Evolutionary conservation across 2,888 invertebrate species (phyloP).

Genomic region (Sesia apiformis): DNA sequence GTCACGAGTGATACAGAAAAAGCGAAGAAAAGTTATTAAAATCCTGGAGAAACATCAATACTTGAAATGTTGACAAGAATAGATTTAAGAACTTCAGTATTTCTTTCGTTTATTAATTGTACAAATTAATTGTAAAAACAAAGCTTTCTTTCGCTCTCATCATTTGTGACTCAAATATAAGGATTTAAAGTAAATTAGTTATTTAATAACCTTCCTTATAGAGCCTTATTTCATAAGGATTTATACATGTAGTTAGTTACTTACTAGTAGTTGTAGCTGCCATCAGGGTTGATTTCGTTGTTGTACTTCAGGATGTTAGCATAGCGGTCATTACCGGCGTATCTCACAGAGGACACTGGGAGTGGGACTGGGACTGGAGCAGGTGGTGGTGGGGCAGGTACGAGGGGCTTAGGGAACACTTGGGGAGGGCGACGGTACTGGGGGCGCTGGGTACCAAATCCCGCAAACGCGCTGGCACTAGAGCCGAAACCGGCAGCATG

Average conservation of each 20-base stretch:
- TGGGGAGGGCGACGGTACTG: neutral
- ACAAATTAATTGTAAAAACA: too few species aligned
- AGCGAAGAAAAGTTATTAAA: too few species aligned
- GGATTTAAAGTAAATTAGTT: too few species aligned
- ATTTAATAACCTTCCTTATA: too few species aligned
- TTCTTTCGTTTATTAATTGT: too few species aligned
- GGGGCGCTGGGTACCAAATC: slow-evolving; percentile 2
- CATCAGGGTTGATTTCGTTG: slow-evolving; percentile 66
- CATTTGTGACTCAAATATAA: too few species aligned
- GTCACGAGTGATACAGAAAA: too few species aligned
- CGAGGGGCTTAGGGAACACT: neutral
- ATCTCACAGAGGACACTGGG: slow-evolving; percentile 5
- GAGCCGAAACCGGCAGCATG: slow-evolving; percentile 1
- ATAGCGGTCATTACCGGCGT: slow-evolving; percentile 20
- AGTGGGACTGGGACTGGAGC: neutral
- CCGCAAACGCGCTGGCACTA: slow-evolving; percentile 7
- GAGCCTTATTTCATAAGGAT: too few species aligned
- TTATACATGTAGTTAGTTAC: slow-evolving; percentile 15
- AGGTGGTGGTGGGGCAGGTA: neutral
- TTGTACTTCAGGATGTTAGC: slow-evolving; percentile 44
- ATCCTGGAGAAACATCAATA: too few species aligned
- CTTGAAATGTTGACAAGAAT: too few species aligned
- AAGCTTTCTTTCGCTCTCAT: too few species aligned
- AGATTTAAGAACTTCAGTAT: too few species aligned
- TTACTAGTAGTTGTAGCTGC: slow-evolving; percentile 71